Base-by-base conservation (phyloP, 2,113 vertebrate genomes). In the Oncorhynchus masou region DNA sequence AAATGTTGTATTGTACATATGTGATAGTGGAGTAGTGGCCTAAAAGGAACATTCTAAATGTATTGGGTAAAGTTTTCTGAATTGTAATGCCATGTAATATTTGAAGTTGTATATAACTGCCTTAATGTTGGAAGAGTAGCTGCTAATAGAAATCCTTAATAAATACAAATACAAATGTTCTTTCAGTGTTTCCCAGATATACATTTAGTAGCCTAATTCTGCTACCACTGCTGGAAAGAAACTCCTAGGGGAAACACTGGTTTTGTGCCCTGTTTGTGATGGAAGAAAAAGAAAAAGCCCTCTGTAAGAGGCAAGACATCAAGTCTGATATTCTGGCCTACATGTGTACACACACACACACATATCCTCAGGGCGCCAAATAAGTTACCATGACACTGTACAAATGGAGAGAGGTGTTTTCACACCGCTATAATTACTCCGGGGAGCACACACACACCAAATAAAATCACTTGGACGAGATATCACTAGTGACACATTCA, bases 321-420 rank as follows among this genome's bases (percentile, higher is more conserved):
- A 31, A 5, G 12, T 25, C 13, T 31, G 65, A 31, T 67, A 16
- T 25, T 67, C 65, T 67, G 25, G 27, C 22, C 13, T 67, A 29
- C 59, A 62, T 62, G 5, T 62, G 19, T 45, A 11, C 0, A 45
- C 39, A 9, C 59, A n/a, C 39, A 9, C 59, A n/a, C 5, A 62
- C 8, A 20, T 11, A 39, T 68, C 67, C 31, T 31, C 19, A 8
- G 15, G 66, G 31, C n/a, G 6, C 34, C 8, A 11, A 20, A 6
- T 12, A 31, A 48, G 67, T 48, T 48, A 70, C 75, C 68, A 70
- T 62, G 54, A 57, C 67, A 12, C 75, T 71, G 54, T 15, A 60
- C 1, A 49, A 7, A 66, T 34, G 39, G 59, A 74, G 59, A 20
- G 20, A 45, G 16, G 66, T 8, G 29, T 68, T 68, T 31, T 62